These are phyloP conservation scores for Orchesella cincta DNA, from an alignment of 1,140 invertebrate genomes.

Conservation along the genomic window DNA sequence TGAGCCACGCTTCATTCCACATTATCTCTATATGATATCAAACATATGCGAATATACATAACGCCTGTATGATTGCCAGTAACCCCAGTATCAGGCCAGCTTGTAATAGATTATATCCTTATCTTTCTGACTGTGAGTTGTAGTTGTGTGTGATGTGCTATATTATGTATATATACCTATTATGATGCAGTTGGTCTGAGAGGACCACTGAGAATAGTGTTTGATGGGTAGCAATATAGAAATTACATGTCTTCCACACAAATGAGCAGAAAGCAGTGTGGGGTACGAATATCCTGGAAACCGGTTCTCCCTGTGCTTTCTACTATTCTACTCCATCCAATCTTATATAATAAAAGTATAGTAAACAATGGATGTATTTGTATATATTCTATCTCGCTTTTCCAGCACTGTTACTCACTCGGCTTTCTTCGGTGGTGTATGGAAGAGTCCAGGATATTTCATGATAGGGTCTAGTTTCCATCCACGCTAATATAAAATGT, in stretches of 20 bases:
- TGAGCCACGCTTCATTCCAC: not conserved
- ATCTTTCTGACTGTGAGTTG: too few relatives aligned
- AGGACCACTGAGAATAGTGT: too few relatives aligned
- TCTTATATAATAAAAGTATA: too few relatives aligned
- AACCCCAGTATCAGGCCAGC: too few relatives aligned
- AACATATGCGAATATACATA: not conserved
- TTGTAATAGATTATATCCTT: too few relatives aligned
- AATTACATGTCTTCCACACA: not conserved
- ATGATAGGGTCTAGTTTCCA: too few relatives aligned
- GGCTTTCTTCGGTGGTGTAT: constrained; percentile 17
- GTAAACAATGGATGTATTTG: too few relatives aligned
- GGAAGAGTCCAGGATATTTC: constrained; percentile 12
- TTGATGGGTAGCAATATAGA: not conserved
- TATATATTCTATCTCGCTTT: not conserved
- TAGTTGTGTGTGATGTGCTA: too few relatives aligned
- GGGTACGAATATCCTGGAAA: not conserved
- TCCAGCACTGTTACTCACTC: not conserved
- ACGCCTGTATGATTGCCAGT: too few relatives aligned
- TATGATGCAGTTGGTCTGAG: too few relatives aligned
- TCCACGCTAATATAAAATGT: too few relatives aligned
- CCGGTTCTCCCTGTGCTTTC: not conserved
- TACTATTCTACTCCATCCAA: not conserved
- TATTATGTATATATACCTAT: too few relatives aligned
- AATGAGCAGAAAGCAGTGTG: not conserved
- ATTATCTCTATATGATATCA: not conserved